These are phyloP conservation scores for Sigmodon hispidus DNA, from an alignment of 2,113 vertebrate genomes.

Conservation along the genomic window DNA sequence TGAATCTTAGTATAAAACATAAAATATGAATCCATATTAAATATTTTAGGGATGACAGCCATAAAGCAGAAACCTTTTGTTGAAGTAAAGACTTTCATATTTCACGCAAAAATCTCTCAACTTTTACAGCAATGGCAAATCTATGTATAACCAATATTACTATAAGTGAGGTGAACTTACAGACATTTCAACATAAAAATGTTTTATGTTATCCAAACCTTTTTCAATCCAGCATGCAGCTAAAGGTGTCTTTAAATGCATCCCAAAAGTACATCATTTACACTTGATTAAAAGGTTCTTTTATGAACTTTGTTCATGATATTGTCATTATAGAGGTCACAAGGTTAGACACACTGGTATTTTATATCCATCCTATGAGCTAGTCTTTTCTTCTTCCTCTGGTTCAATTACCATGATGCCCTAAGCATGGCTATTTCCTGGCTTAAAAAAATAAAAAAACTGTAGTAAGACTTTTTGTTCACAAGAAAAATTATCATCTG, in stretches of 20 bases:
- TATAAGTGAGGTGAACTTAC: background rate
- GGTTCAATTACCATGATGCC: rapidly evolving
- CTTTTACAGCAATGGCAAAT: background rate
- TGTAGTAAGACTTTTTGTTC: background rate
- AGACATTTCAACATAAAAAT: background rate
- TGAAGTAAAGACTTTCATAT: background rate
- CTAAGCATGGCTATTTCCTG: background rate
- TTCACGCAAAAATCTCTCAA: background rate
- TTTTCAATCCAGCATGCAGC: background rate
- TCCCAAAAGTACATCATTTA: background rate
- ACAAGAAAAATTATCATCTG: background rate
- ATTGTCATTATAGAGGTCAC: background rate
- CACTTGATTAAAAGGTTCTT: background rate
- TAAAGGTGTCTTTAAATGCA: background rate
- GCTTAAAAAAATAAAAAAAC: no score
- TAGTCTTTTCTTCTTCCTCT: background rate
- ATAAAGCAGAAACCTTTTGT: background rate
- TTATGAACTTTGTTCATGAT: background rate
- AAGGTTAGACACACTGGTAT: background rate
- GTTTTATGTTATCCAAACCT: background rate
- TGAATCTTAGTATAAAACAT: background rate
- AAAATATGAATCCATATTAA: background rate
- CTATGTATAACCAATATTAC: background rate
- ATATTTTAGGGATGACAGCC: background rate
- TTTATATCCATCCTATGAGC: background rate